These are phyloP conservation scores for Sphenopsis melanotis DNA, from an alignment of 2,797 vertebrate species.

Conservation along the genomic window DNA sequence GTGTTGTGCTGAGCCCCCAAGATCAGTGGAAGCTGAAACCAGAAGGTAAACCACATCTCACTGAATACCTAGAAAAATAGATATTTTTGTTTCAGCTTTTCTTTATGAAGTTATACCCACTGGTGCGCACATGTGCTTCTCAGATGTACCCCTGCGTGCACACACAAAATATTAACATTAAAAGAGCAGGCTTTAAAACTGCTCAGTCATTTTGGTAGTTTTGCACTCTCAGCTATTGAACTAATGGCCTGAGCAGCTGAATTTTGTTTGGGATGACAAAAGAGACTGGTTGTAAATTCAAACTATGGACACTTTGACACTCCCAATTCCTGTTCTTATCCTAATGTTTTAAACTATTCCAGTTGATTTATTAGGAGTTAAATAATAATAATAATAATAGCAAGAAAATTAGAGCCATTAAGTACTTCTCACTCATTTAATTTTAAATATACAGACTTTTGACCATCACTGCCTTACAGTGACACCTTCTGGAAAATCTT, in stretches of 20 bases:
- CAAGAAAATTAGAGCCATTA: background rate
- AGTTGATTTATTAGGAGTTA: slow-evolving; percentile 2
- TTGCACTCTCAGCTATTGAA: background rate
- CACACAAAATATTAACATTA: background rate
- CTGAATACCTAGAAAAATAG: background rate
- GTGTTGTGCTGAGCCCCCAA: background rate
- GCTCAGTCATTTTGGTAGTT: background rate
- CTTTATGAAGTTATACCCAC: background rate
- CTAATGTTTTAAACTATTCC: background rate
- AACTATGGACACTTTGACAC: background rate
- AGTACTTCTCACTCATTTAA: background rate
- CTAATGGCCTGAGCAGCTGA: background rate
- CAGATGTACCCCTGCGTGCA: background rate
- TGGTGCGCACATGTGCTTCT: background rate
- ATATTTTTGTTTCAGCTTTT: background rate
- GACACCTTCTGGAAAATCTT: slow-evolving; percentile 72
- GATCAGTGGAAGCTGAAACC: background rate
- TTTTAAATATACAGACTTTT: background rate
- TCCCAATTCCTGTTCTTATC: background rate
- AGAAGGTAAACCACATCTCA: background rate
- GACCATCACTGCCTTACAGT: slow-evolving; percentile 61
- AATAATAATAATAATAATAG: background rate
- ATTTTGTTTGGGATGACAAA: background rate
- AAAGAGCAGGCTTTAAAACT: background rate
- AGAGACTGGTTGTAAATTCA: background rate